phyloP scores from a whole-genome alignment of 2,888 invertebrate genomes.

The Halictus ligatus region DNA sequence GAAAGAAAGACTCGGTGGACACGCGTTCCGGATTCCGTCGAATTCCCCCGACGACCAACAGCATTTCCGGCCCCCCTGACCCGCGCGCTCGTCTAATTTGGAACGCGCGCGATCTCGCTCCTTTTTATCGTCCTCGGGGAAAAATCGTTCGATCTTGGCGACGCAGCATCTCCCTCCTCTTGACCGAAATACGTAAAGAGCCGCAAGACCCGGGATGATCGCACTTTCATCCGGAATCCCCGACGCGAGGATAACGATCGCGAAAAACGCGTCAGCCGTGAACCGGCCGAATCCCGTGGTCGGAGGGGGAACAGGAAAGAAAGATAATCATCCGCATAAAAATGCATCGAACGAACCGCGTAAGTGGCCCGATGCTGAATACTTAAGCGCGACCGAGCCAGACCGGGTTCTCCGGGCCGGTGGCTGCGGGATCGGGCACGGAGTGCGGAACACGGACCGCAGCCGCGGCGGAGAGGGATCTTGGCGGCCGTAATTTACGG shows the following conservation, averaged over 20 bases:
- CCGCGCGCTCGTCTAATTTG: constrained; percentile 53
- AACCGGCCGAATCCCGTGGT: constrained; percentile 31
- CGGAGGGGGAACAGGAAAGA: constrained; percentile 32
- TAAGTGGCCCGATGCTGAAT: constrained; percentile 70
- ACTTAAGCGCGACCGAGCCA: constrained; percentile 61
- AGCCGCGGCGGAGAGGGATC: constrained; percentile 6
- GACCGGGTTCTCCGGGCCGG: constrained; percentile 18
- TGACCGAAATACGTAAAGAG: constrained; percentile 23
- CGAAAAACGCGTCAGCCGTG: constrained; percentile 50
- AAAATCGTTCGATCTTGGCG: constrained; percentile 5
- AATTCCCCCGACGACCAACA: constrained; percentile 66
- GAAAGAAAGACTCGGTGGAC: background rate
- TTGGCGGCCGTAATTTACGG: constrained; percentile 62
- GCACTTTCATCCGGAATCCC: constrained; percentile 38
- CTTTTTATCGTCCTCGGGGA: background rate
- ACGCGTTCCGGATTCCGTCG: constrained; percentile 47
- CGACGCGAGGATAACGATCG: constrained; percentile 59
- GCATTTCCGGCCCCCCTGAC: constrained; percentile 58
- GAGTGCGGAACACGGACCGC: constrained; percentile 1
- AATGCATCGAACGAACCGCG: constrained; percentile 70
- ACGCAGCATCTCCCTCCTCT: background rate
- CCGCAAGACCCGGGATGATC: constrained; percentile 28
- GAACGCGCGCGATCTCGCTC: constrained; percentile 18
- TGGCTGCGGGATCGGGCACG: constrained; percentile 2
- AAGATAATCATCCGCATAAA: constrained; percentile 69